Base-by-base conservation (phyloP, 2,797 vertebrate species). In the Champsocephalus esox region DNA sequence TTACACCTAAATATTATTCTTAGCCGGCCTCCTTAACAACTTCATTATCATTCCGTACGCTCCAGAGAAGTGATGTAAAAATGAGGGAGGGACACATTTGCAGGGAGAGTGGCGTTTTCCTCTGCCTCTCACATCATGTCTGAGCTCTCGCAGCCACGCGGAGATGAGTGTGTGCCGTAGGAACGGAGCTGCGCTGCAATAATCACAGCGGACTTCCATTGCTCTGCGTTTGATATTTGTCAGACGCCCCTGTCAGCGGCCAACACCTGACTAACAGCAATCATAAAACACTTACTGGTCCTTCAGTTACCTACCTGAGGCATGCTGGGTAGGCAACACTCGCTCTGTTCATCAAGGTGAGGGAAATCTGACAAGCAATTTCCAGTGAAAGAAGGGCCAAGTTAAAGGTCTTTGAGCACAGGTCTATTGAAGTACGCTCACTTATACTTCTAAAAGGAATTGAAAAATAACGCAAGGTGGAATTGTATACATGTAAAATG, bases 81-180 rank as follows among this genome's bases (percentile, higher is more conserved):
- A 81, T 55, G 51, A 43, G 70, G 65, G 71, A 70, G 71, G 63
- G 79, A 24, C 55, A 21, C 4, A 73, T 28, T 28, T 72, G 63
- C 49, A 24, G 63, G 3, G 7, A 57, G 57, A 1, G 9, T 24
- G 16, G 24, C 4, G 3, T 56, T 52, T 50, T 64, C 67, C 48
- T 84, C 13, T 38, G 9, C 77, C 48, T 58, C 77, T 54, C 65
- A 77, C 66, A 68, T 17, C 63, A 75, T 2, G 57, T 32, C 61
- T 66, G 65, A 68, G 66, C 56, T 70, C 32, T 61, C 54, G 59
- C 41, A n/a, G 16, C 65, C 69, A 44, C 57, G 24, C 52, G 52
- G 61, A 84, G 77, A 87, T 34, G 67, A 66, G 90, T 74, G 63
- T 19, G 44, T 1, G 61, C 75, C 80, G 81, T 77, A 69, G 78